Evolutionary conservation across 2,888 invertebrate genomes (phyloP), one percentile per base, ranked within the genome.

Genomic region (Dyspetes luteomarginatus): DNA sequence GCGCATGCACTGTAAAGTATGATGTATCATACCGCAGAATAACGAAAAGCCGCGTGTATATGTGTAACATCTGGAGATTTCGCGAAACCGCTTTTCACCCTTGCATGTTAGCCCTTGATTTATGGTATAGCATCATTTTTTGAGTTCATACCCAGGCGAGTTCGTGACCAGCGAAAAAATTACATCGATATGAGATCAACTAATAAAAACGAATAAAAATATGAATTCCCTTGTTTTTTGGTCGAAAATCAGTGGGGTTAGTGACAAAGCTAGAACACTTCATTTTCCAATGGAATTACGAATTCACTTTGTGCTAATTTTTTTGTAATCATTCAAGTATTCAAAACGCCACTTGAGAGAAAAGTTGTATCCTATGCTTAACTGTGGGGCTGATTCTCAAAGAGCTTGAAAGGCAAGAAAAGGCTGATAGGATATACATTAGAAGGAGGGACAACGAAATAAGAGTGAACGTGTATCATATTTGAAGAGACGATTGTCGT

Each of bases 1-100:
- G 56, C 24, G 50, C 55, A 43, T 52, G 48, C 58, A 55, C 7
- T 36, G 48, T 69, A 30, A 45, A 73, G 52, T 74, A 65, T n/a
- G 28, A 36, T 19, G 26, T 12, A 52, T 12, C 15, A 19, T 30
- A 36, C 26, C 41, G 17, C 15, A 60, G 36, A 41, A 60, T 50
- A 50, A 3, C 50, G 50, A 50, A 50, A 15, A 19, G 50, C 5
- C 19, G 9, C 50, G 1, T 50, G 5, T 56, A 64, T 28, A 48
- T 36, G 30, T 26, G 30, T 30, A 7, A 36, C 7, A 43, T 4
- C 7, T n/a, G 48, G 36, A 36, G 36, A 36, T 36, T 12, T 36
- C 9, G n/a, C 62, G 15, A 62, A 15, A 0, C 48, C 15, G 19
- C 48, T 4, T 26, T 17, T 4, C n/a, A 24, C 17, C 17, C 64